Conservation (phyloP, 1,140 invertebrate genomes). For the Drosophila subpulchrella region DNA sequence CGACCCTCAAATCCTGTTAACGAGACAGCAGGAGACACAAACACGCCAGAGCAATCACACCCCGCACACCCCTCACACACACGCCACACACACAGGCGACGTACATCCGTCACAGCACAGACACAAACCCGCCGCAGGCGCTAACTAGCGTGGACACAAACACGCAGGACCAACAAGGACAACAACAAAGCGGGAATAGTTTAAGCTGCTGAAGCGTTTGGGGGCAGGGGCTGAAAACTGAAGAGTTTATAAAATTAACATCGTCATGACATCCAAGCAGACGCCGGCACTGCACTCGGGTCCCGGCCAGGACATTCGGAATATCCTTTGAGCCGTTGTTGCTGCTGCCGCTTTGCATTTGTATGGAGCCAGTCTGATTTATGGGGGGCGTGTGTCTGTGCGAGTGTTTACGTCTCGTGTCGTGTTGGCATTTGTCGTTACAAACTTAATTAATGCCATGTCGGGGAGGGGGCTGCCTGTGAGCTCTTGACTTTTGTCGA, state of each 20-base stretch:
- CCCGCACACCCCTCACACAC: slow-evolving; percentile 31
- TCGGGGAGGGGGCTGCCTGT: slow-evolving; percentile 11
- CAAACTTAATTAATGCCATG: slow-evolving; percentile 72
- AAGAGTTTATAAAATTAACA: slow-evolving; percentile 83
- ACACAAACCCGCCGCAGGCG: slow-evolving; percentile 54
- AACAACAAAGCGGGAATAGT: slow-evolving; percentile 35
- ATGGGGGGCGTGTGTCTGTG: slow-evolving; percentile 34
- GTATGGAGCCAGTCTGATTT: slow-evolving; percentile 47
- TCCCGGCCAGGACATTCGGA: slow-evolving; percentile 10
- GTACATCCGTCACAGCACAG: slow-evolving; percentile 64
- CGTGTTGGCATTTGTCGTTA: slow-evolving; percentile 76
- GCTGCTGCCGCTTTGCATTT: slow-evolving; percentile 56
- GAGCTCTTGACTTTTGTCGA: slow-evolving; percentile 65
- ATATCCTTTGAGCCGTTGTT: slow-evolving; percentile 57
- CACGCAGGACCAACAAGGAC: slow-evolving; percentile 21
- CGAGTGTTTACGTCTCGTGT: slow-evolving; percentile 48
- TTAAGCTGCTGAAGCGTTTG: slow-evolving; percentile 16
- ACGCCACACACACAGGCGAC: slow-evolving; percentile 12
- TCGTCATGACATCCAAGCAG: slow-evolving; percentile 72
- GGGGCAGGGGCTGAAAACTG: slow-evolving; percentile 40
- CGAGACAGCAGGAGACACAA: slow-evolving; percentile 64
- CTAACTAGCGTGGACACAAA: slow-evolving; percentile 58
- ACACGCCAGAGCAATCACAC: slow-evolving; percentile 43
- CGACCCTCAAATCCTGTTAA: slow-evolving; percentile 48
- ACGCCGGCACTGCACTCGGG: slow-evolving; percentile 23